These are phyloP conservation scores for Drosophila parvula DNA, from an alignment of 1,140 invertebrate genomes.

Conservation along the genomic window DNA sequence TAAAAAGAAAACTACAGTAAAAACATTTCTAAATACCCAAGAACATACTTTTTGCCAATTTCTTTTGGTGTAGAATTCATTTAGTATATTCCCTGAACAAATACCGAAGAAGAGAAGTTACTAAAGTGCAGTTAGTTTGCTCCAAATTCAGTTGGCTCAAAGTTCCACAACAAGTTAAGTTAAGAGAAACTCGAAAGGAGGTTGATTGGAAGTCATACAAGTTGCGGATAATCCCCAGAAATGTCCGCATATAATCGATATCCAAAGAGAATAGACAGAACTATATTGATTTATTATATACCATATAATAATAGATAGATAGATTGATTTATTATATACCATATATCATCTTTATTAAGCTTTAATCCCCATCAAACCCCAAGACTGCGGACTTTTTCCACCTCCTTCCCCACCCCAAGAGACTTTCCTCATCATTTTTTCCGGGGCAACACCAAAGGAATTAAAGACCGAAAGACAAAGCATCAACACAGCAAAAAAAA, in stretches of 20 bases:
- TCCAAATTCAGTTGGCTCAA: conserved; percentile 40
- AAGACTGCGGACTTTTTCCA: conserved; percentile 20
- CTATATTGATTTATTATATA: conserved; percentile 29
- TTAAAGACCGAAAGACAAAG: conserved; percentile 59
- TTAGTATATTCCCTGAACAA: conserved; percentile 3
- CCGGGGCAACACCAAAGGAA: conserved; percentile 34
- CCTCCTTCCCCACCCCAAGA: not conserved
- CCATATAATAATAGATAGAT: no score
- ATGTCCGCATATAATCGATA: conserved; percentile 14
- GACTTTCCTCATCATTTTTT: conserved; percentile 19
- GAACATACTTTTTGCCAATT: not conserved
- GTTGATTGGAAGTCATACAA: conserved; percentile 47
- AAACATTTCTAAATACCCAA: no score
- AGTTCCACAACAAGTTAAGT: conserved; percentile 24
- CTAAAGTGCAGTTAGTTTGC: conserved; percentile 34
- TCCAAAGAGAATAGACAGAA: not conserved
- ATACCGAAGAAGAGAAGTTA: conserved; percentile 5
- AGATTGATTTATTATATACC: conserved; percentile 30
- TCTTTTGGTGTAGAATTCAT: conserved; percentile 10
- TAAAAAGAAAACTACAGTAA: no score
- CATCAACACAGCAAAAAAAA: conserved; percentile 49
- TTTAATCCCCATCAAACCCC: conserved; percentile 33
- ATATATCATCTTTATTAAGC: conserved; percentile 35
- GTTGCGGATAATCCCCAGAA: conserved; percentile 11
- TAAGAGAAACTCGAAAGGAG: conserved; percentile 10